Conservation (phyloP, 2,888 invertebrate genomes). For the Trichogramma evanescens region DNA sequence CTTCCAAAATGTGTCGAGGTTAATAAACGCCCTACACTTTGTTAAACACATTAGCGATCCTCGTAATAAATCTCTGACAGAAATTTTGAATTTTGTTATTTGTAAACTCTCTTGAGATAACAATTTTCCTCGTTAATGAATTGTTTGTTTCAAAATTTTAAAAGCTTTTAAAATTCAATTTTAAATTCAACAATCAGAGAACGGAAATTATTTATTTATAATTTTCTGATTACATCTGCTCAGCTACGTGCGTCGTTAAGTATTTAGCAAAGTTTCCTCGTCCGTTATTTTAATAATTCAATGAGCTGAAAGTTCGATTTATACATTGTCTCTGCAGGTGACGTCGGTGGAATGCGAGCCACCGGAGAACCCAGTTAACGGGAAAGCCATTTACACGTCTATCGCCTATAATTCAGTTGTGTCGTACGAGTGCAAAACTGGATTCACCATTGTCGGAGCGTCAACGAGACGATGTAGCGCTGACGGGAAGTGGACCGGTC, state of each 20-base stretch:
- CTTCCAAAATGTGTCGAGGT: slow-evolving; percentile 79
- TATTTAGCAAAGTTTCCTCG: too few relatives aligned
- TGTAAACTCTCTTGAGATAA: too few relatives aligned
- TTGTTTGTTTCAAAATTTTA: too few relatives aligned
- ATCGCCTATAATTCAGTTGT: slow-evolving; percentile 93
- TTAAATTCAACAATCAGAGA: too few relatives aligned
- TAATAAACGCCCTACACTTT: slow-evolving; percentile 16
- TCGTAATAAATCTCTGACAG: not conserved
- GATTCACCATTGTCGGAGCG: slow-evolving; percentile 85
- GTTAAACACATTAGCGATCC: not conserved
- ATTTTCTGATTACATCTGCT: too few relatives aligned
- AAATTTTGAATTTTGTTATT: not conserved
- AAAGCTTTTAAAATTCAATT: too few relatives aligned
- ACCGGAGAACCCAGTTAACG: slow-evolving; percentile 86
- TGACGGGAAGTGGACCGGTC: slow-evolving; percentile 90
- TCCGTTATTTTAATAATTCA: too few relatives aligned
- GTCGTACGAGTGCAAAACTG: slow-evolving; percentile 91
- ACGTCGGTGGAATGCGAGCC: slow-evolving; percentile 90
- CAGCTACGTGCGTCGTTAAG: too few relatives aligned
- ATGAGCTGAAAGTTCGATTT: not conserved
- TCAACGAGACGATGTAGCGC: slow-evolving; percentile 87
- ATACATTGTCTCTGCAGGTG: slow-evolving; percentile 48
- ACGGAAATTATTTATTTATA: too few relatives aligned
- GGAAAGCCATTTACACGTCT: slow-evolving; percentile 86
- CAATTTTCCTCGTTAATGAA: too few relatives aligned